Evolutionary conservation across 2,888 invertebrate genomes (phyloP).

Genomic region (Ormyrus pomaceus): DNA sequence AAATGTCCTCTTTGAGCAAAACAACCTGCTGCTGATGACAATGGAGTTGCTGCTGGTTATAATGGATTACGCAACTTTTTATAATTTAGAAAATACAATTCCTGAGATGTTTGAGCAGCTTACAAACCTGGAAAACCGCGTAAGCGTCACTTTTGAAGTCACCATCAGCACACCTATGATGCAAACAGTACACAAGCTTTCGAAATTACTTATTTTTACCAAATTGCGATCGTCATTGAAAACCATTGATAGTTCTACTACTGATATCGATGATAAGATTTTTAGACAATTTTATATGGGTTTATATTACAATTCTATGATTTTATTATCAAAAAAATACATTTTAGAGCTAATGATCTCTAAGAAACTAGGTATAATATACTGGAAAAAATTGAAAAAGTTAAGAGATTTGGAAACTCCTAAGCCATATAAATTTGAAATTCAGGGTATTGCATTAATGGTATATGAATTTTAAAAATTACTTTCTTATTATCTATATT

Average conservation of each 20-base stretch:
- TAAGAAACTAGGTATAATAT: constrained; percentile 72
- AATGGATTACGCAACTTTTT: constrained; percentile 69
- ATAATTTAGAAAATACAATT: constrained; percentile 65
- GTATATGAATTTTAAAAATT: constrained; percentile 58
- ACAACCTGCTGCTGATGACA: constrained; percentile 67
- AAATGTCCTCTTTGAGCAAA: constrained; percentile 75
- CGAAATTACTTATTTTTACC: constrained; percentile 75
- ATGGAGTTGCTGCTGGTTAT: constrained; percentile 69
- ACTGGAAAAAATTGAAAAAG: constrained; percentile 71
- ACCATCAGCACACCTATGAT: constrained; percentile 73
- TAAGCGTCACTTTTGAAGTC: constrained; percentile 70
- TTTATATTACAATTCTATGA: constrained; percentile 68
- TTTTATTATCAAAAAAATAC: constrained; percentile 71
- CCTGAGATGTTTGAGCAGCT: constrained; percentile 68
- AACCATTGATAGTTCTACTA: constrained; percentile 47
- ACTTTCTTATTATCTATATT: background rate
- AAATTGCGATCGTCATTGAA: constrained; percentile 65
- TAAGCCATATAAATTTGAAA: constrained; percentile 67
- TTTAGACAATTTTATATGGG: constrained; percentile 73
- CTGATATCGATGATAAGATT: constrained; percentile 58
- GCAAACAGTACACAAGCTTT: constrained; percentile 76
- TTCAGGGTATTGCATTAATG: constrained; percentile 70
- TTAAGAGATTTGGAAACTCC: constrained; percentile 61
- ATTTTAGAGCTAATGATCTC: constrained; percentile 71
- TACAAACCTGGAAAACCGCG: constrained; percentile 67